Percentiles rank a stretch among this genome's conserved stretches.
Conservation (phyloP, 1,140 invertebrate species). For the Drosophila bocqueti region DNA sequence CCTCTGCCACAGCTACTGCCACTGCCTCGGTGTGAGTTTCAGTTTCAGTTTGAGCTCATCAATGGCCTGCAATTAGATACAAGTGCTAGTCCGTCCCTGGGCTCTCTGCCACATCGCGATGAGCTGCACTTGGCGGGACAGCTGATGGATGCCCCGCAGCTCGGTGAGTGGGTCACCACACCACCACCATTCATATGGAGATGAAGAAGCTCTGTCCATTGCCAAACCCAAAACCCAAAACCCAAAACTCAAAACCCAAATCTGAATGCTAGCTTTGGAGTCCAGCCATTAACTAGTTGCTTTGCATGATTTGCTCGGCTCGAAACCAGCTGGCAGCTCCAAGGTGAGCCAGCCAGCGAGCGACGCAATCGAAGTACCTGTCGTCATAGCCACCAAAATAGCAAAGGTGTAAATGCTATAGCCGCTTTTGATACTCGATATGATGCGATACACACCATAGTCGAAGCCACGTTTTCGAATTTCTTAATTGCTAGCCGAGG, state of each 20-base stretch:
- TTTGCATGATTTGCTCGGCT: slow-evolving; percentile 64
- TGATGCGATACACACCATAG: neutral
- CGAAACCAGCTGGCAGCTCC: slow-evolving; percentile 58
- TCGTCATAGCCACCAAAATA: slow-evolving; percentile 66
- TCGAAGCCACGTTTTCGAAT: slow-evolving; percentile 56
- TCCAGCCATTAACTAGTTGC: slow-evolving; percentile 59
- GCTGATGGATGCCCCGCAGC: slow-evolving; percentile 27
- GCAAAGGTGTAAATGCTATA: slow-evolving; percentile 57
- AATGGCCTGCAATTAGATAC: slow-evolving; percentile 54
- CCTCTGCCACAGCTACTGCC: neutral
- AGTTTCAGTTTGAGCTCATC: slow-evolving; percentile 10
- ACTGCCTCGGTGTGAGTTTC: neutral
- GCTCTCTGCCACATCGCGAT: slow-evolving; percentile 3
- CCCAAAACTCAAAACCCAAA: slow-evolving; percentile 14
- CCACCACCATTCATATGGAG: slow-evolving; percentile 40
- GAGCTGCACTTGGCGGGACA: slow-evolving; percentile 36
- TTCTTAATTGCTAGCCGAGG: slow-evolving; percentile 42
- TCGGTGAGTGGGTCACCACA: slow-evolving; percentile 32
- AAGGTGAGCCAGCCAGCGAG: slow-evolving; percentile 67
- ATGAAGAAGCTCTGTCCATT: slow-evolving; percentile 47
- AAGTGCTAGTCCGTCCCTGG: slow-evolving; percentile 38
- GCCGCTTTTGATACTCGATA: slow-evolving; percentile 44
- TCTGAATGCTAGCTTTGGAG: slow-evolving; percentile 24
- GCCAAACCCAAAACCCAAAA: slow-evolving; percentile 55
- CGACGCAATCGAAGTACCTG: slow-evolving; percentile 62